Evolutionary conservation across 1,140 invertebrate species (phyloP).

Genomic region (Nasonia vitripennis): DNA sequence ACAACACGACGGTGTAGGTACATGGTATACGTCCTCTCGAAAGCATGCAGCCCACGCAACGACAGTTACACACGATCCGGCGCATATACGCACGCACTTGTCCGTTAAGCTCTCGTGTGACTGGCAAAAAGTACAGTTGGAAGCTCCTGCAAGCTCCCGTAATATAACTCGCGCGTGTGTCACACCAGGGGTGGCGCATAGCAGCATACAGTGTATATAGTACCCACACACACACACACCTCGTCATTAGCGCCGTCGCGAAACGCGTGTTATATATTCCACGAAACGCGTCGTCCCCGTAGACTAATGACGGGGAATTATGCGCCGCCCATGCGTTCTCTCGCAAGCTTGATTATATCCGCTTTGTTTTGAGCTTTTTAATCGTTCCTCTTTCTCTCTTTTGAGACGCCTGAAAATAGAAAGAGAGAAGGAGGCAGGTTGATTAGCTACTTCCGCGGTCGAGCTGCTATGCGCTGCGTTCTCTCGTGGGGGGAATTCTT

Average conservation of each 20-base stretch:
- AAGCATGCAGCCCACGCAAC: not conserved
- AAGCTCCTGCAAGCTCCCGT: not conserved
- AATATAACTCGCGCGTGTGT: not conserved
- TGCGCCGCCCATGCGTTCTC: not conserved
- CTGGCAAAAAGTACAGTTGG: not conserved
- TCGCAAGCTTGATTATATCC: not conserved
- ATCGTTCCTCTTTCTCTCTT: too few relatives aligned
- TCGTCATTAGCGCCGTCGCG: not conserved
- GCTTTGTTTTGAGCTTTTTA: not conserved
- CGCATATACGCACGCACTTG: not conserved
- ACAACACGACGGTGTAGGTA: not conserved
- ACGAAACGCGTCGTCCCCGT: not conserved
- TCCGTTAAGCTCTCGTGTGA: not conserved
- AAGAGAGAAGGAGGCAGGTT: not conserved
- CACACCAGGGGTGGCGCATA: not conserved
- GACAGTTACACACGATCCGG: not conserved
- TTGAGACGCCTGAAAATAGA: not conserved
- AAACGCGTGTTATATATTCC: not conserved
- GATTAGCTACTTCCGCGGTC: not conserved
- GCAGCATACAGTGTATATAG: too few relatives aligned
- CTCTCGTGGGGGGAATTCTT: too few relatives aligned
- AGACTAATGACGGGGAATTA: slow-evolving; percentile 1
- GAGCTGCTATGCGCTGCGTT: too few relatives aligned
- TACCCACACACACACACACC: too few relatives aligned
- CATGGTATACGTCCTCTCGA: not conserved